Percentiles rank a stretch among this genome's conserved stretches.
phyloP scores from a whole-genome alignment of 2,113 vertebrate species.

The Desmodus rotundus region DNA sequence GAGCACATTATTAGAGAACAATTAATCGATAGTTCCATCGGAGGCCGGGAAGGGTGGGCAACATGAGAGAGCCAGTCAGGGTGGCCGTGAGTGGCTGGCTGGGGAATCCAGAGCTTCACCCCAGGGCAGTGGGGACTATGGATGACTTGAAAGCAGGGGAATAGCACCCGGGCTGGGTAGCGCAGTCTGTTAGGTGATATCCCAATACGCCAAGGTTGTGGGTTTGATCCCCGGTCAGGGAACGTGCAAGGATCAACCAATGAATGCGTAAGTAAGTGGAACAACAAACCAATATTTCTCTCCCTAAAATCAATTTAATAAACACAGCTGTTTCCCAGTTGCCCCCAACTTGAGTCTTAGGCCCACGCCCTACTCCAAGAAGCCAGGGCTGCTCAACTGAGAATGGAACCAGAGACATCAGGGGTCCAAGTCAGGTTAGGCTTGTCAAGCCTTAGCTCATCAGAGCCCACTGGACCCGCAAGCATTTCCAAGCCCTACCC shows the following conservation, averaged over 20 bases:
- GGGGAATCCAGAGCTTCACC: background rate
- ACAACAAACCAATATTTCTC: too few relatives aligned
- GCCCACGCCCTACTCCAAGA: background rate
- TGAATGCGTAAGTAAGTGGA: too few relatives aligned
- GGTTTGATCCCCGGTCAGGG: too few relatives aligned
- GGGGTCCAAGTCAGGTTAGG: background rate
- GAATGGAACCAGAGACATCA: background rate
- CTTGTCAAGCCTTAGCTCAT: background rate
- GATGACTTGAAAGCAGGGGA: background rate
- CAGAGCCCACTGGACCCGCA: background rate
- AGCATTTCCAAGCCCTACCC: background rate
- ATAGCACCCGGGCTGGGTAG: too few relatives aligned
- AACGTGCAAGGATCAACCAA: too few relatives aligned
- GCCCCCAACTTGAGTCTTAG: background rate
- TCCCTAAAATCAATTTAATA: too few relatives aligned
- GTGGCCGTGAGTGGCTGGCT: background rate
- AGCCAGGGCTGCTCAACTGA: background rate
- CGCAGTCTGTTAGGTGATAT: too few relatives aligned
- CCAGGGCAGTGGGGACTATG: background rate
- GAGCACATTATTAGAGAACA: background rate
- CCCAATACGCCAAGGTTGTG: too few relatives aligned
- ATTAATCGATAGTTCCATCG: background rate
- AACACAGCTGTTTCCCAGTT: background rate
- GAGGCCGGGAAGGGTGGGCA: fast-evolving
- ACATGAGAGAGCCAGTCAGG: background rate